Base-by-base conservation (phyloP, 2,113 vertebrate species). In the Pangasianodon hypophthalmus region DNA sequence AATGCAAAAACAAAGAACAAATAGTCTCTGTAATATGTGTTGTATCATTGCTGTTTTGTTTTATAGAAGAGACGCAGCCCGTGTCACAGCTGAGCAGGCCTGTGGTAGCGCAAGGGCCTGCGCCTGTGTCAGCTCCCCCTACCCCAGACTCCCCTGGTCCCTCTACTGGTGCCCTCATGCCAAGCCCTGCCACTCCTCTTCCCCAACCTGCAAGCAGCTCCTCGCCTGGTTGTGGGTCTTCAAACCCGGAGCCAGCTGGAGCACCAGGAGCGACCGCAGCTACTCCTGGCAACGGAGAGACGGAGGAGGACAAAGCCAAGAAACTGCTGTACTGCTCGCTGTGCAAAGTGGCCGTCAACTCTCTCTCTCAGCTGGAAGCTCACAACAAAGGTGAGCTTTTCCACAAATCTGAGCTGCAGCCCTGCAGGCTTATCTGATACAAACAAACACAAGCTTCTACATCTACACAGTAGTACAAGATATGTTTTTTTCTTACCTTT, bases 271-370 rank as follows among this genome's bases (percentile, higher is more conserved):
- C 91, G 29, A 90, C 94, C 71, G 88, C 87, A 86, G 92, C 92
- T 90, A 83, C 90, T 88, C 91, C 94, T 4, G 91, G 94, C 73
- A 94, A 91, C 24, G 93, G 96, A 67, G 97, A 97, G 91, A 96
- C 95, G 0, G 98, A 98, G 67, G 97, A 98, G 73, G 97, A 98
- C 91, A 97, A 97, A 92, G 96, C 97, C 91, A 98, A 98, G 95
- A 96, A 97, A 91, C 95, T 97, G 92, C 95, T 98, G 86, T 98
- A 98, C 94, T 98, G 98, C 92, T 96, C 97, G 16, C 95, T 98
- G 90, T 98, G 98, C 95, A 98, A 98, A 94, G 97, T 98, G 95
- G 97, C 97, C 32, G 97, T 98, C 92, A 98, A 98, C 92, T 98
- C 97, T 73, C 92, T 97, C 92, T 98, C 97, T 86, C 98, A 98